Conservation (phyloP, 2,888 invertebrate genomes). For the Drosophila emarginata region DNA sequence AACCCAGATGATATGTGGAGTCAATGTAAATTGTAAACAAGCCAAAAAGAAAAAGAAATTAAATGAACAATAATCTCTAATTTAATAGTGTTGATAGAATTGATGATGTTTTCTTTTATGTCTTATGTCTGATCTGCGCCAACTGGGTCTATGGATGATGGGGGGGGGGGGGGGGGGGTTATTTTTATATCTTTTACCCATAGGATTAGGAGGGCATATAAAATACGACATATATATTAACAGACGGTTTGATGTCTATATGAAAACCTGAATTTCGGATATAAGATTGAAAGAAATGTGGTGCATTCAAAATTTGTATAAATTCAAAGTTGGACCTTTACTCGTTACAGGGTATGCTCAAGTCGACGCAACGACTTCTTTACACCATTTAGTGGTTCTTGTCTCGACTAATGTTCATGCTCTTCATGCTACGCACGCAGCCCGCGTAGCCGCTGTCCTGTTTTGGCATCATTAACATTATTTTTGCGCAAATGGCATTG, state of each 20-base stretch:
- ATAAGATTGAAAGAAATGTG: too few relatives aligned
- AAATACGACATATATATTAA: too few relatives aligned
- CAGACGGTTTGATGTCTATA: too few relatives aligned
- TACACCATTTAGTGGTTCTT: slow-evolving; percentile 24
- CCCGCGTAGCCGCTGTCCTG: background rate
- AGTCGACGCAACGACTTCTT: background rate
- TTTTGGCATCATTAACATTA: slow-evolving; percentile 62
- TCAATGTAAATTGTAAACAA: slow-evolving; percentile 75
- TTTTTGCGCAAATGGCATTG: slow-evolving; percentile 60
- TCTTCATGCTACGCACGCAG: slow-evolving; percentile 50
- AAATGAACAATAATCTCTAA: background rate
- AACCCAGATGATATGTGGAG: slow-evolving; percentile 29
- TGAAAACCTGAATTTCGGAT: too few relatives aligned
- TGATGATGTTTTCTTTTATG: background rate
- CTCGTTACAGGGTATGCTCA: too few relatives aligned
- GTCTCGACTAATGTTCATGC: slow-evolving; percentile 27
- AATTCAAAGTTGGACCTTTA: too few relatives aligned
- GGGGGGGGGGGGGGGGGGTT: too few relatives aligned
- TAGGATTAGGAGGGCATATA: too few relatives aligned
- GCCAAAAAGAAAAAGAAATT: slow-evolving; percentile 56
- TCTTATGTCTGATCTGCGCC: background rate
- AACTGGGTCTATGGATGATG: too few relatives aligned
- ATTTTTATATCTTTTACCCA: too few relatives aligned
- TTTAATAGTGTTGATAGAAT: background rate
- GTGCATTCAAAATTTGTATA: too few relatives aligned